Base-by-base conservation (phyloP, 2,888 invertebrate species). In the Lepas anatifera region DNA sequence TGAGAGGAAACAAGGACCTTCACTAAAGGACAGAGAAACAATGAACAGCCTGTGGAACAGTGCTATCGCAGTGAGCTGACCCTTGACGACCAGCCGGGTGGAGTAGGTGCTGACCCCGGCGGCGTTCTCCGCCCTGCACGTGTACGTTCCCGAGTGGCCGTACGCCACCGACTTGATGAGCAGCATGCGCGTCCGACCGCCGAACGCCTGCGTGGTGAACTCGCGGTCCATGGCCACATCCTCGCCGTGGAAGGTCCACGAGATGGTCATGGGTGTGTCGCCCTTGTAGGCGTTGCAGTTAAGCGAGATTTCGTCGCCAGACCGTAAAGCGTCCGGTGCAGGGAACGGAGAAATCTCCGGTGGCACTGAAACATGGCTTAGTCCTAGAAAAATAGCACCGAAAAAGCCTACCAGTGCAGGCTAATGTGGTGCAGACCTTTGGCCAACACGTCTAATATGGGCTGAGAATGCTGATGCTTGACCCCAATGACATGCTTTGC, bases 141-240 rank as follows among this genome's bases (percentile, higher is more conserved):
- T 89, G 77, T 89, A 91, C 78, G 86, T 84, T 71, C 90, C 90
- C 74, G 87, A 86, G 78, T 90, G 89, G 70, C 84, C 83, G 58
- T 85, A 86, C 71, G 85, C 85, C 66, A 89, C 84, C n/a, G 87
- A 84, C 74, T 86, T 85, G 74, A 89, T 87, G 75, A 84, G 85
- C 74, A 89, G 84, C 76, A 86, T 83, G 75, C 86, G 87, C 76
- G 86, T 86, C 75, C 87, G 85, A 69, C 81, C 81, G 73, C 85
- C 83, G 74, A 84, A 35, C 69, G 75, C 74, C 69, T 73, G 73
- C 13, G 73, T 74, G 18, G 68, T 71, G 41, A 76, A 70, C 64
- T 74, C 72, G 70, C 72, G 69, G 27, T 41, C 52, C 48, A 71
- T 63, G 13, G 71, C 70, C 8, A 74, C 69, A 13, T 72, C 72